Evolutionary conservation across 2,888 invertebrate species (phyloP).

Genomic region (Aleiodes alternator): DNA sequence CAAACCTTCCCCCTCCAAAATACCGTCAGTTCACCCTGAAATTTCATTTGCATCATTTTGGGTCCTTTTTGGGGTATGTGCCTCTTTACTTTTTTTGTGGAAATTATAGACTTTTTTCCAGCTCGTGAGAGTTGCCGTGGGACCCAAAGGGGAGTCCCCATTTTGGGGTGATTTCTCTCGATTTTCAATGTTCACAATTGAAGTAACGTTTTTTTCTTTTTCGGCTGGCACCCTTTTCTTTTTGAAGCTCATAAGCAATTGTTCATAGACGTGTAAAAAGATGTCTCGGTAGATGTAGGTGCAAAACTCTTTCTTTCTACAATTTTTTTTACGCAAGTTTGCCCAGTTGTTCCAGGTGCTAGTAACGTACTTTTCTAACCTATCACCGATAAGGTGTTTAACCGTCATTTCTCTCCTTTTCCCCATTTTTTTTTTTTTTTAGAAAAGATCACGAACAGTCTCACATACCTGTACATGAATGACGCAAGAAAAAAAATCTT

Average conservation of each 20-base stretch:
- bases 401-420: slow-evolving; percentile 50
- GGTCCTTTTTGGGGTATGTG: slow-evolving; percentile 43
- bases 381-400: slow-evolving; percentile 53
- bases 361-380: slow-evolving; percentile 39
- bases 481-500: slow-evolving; percentile 16
- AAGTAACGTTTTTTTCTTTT: slow-evolving; percentile 11
- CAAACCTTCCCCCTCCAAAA: slow-evolving; percentile 46
- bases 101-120: slow-evolving; percentile 43
- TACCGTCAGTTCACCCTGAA: slow-evolving; percentile 58
- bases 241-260: slow-evolving; percentile 14
- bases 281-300: slow-evolving; percentile 31
- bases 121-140: slow-evolving; percentile 57
- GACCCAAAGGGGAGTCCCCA: slow-evolving; percentile 53
- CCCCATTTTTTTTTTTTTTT: slow-evolving; percentile 15
- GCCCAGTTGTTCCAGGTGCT: slow-evolving; percentile 52
- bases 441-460: slow-evolving; percentile 4
- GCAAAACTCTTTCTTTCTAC: slow-evolving; percentile 3
- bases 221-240: slow-evolving; percentile 18
- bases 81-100: slow-evolving; percentile 47
- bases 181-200: slow-evolving; percentile 51
- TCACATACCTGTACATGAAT: slow-evolving; percentile 11
- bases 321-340: slow-evolving; percentile 30
- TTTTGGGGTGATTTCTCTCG: slow-evolving; percentile 64
- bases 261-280: slow-evolving; percentile 22
- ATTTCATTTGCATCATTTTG: slow-evolving; percentile 64